A percentile compares a stretch with the other conserved stretches of the same genome.
phyloP scores from a whole-genome alignment of 2,797 vertebrate species.

The Stomatorhinus walkeri region DNA sequence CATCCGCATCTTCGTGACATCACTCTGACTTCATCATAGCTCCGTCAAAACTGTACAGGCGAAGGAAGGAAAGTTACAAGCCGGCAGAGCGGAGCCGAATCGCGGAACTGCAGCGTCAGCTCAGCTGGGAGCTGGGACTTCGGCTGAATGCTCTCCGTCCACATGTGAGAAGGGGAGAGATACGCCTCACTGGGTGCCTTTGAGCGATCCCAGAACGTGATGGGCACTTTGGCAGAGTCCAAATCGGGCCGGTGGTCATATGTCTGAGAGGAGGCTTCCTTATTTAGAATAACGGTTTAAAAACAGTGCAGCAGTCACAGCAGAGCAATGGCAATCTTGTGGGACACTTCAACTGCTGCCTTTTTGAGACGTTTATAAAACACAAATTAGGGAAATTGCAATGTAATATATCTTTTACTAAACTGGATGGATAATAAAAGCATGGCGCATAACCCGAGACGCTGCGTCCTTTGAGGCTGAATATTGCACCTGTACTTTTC shows the following conservation, averaged over 20 bases:
- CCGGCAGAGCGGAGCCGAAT: conserved; percentile 41
- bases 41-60: conserved; percentile 38
- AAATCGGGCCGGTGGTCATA: conserved; percentile 66
- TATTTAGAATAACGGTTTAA: conserved; percentile 85
- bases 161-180: conserved; percentile 44
- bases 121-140: conserved; percentile 37
- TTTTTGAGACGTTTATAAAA: conserved; percentile 38
- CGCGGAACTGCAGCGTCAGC: conserved; percentile 51
- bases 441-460: not conserved
- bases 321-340: conserved; percentile 61
- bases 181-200: conserved; percentile 56
- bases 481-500: not conserved
- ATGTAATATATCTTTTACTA: not conserved
- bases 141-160: conserved; percentile 50
- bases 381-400: conserved; percentile 1
- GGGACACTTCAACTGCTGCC: conserved; percentile 49
- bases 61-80: conserved; percentile 25
- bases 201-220: conserved; percentile 47
- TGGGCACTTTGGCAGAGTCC: conserved; percentile 55
- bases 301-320: conserved; percentile 70
- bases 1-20: conserved; percentile 59
- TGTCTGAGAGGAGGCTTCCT: conserved; percentile 67
- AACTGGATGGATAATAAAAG: not conserved
- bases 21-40: conserved; percentile 68
- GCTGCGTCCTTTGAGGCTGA: not conserved